Percentiles rank a stretch among this genome's conserved stretches.
These are phyloP conservation scores for Zingel zingel DNA, from an alignment of 2,113 vertebrate species.

Conservation along the genomic window DNA sequence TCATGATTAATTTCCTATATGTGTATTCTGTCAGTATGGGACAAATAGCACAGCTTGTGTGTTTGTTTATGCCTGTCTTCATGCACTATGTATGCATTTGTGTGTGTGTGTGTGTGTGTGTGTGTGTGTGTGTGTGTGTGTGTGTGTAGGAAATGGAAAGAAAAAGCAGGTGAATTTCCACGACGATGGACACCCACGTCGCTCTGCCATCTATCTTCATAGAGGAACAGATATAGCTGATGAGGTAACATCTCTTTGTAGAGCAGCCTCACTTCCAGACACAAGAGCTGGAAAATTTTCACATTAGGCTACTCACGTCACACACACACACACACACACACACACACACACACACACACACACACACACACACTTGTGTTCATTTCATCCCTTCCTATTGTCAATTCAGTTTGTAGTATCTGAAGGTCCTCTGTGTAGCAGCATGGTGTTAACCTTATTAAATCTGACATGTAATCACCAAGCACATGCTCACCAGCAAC, in stretches of 20 bases:
- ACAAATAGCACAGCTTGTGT: not conserved
- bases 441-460: constrained; percentile 23
- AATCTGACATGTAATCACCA: constrained; percentile 13
- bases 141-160: constrained; percentile 5
- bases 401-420: constrained; percentile 37
- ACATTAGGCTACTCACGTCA: constrained; percentile 36
- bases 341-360: constrained; percentile 3
- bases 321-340: not conserved
- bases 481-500: not conserved
- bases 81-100: not conserved
- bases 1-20: constrained; percentile 39
- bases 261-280: constrained; percentile 50
- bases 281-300: constrained; percentile 51
- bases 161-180: constrained; percentile 55
- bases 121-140: constrained; percentile 1
- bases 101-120: not conserved
- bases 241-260: constrained; percentile 25
- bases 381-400: constrained; percentile 3
- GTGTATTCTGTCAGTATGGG: not conserved
- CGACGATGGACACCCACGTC: not conserved
- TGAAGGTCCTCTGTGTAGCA: not conserved
- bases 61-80: not conserved
- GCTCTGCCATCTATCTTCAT: constrained; percentile 38
- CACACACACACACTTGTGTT: not conserved
- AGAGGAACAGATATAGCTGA: constrained; percentile 3